Conservation (phyloP, 2,888 invertebrate genomes). For the Diachrysia chrysitis region DNA sequence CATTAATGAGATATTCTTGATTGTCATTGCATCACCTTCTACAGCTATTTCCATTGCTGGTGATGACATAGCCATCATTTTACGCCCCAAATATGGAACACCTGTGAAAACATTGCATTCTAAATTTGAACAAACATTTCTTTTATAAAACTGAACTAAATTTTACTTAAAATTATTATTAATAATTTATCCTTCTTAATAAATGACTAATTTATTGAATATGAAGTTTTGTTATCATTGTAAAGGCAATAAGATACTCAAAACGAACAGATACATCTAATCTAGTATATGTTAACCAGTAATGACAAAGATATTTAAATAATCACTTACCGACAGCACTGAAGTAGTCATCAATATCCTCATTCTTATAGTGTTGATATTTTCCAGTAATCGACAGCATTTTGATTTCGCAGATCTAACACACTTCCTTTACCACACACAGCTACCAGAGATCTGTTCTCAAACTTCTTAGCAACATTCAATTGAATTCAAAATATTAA, state of each 20-base stretch:
- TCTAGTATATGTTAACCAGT: neutral
- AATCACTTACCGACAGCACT: slow-evolving; percentile 89
- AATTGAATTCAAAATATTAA: slow-evolving; percentile 18
- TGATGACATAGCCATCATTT: slow-evolving; percentile 90
- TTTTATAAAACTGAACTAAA: neutral
- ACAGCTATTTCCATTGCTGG: slow-evolving; percentile 89
- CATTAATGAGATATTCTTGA: slow-evolving; percentile 88
- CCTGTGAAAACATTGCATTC: slow-evolving; percentile 75
- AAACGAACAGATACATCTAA: no score
- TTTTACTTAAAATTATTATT: neutral
- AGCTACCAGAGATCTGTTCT: slow-evolving; percentile 17
- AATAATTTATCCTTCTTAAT: neutral
- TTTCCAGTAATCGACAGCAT: slow-evolving; percentile 90
- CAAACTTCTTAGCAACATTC: slow-evolving; percentile 5
- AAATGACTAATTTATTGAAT: neutral
- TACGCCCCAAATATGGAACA: slow-evolving; percentile 91
- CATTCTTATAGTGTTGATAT: slow-evolving; percentile 91
- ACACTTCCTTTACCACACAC: neutral
- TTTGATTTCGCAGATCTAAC: slow-evolving; percentile 41
- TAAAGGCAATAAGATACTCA: no score
- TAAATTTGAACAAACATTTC: neutral
- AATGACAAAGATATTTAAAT: neutral
- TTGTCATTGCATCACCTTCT: slow-evolving; percentile 88
- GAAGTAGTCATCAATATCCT: slow-evolving; percentile 91
- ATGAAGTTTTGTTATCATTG: no score